Evolutionary conservation across 2,113 vertebrate genomes (phyloP).

Genomic region (Muscicapa adusta): DNA sequence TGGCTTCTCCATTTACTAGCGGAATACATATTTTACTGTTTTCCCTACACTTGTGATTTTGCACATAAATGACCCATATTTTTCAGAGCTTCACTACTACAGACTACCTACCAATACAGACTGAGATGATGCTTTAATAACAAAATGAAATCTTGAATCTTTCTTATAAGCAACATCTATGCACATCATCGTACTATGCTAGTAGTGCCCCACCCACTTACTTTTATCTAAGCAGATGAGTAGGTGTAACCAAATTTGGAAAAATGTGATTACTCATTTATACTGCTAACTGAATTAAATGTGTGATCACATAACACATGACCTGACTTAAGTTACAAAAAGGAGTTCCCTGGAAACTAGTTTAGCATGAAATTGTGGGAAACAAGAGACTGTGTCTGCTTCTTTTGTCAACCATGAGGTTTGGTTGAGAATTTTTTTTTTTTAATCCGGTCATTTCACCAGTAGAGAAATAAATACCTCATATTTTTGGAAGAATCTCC

Average conservation of each 20-base stretch:
- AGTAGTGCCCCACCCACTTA: background rate
- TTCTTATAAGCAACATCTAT: background rate
- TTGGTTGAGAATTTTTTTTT: background rate
- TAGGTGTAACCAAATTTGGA: background rate
- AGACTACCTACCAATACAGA: background rate
- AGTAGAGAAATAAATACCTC: background rate
- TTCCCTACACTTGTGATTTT: background rate
- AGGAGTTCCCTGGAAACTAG: background rate
- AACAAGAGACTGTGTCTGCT: background rate
- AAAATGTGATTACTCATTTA: conserved; percentile 3
- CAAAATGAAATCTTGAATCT: background rate
- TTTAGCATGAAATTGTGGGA: background rate
- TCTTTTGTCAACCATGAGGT: background rate
- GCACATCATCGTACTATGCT: background rate
- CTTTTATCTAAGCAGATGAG: background rate
- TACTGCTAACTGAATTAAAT: background rate
- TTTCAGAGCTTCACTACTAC: background rate
- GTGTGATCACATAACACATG: conserved; percentile 20
- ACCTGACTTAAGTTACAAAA: background rate
- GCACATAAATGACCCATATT: background rate
- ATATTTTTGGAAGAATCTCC: background rate
- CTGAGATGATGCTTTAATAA: background rate
- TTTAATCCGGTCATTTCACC: background rate
- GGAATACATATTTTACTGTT: background rate
- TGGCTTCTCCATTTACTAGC: background rate